phyloP scores from a whole-genome alignment of 2,888 invertebrate genomes.

The Chalcosyrphus nemorum region DNA sequence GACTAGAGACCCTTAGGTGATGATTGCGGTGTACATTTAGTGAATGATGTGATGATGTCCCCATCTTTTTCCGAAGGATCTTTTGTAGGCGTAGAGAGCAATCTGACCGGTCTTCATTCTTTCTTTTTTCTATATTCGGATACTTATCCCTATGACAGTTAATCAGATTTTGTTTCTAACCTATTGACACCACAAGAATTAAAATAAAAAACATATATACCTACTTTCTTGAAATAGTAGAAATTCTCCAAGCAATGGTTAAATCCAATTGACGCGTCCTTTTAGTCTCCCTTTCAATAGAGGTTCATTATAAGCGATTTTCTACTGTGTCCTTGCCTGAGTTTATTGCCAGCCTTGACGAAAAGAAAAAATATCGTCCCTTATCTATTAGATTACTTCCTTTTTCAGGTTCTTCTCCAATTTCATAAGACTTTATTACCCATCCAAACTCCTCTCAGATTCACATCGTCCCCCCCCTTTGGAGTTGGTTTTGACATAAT shows the following conservation, averaged over 20 bases:
- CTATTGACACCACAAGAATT: too few species aligned
- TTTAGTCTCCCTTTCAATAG: background rate
- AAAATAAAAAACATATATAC: too few species aligned
- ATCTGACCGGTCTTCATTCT: too few species aligned
- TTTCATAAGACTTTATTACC: constrained; percentile 23
- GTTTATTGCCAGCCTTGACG: background rate
- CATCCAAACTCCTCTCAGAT: background rate
- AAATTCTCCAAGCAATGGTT: background rate
- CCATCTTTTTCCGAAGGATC: too few species aligned
- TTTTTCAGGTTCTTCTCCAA: constrained; percentile 1
- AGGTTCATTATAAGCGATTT: background rate
- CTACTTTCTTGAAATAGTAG: too few species aligned
- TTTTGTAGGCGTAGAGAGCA: too few species aligned
- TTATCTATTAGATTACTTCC: constrained; percentile 26
- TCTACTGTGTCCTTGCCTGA: constrained; percentile 1
- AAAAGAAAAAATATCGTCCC: background rate
- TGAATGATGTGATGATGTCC: too few species aligned
- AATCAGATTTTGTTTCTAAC: too few species aligned
- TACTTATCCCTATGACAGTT: too few species aligned
- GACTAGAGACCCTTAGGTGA: too few species aligned
- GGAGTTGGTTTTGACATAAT: constrained; percentile 1
- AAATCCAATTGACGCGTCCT: background rate
- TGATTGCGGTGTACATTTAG: too few species aligned
- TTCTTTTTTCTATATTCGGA: too few species aligned
- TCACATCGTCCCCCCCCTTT: constrained; percentile 1